A percentile compares a stretch with the other conserved stretches of the same genome.
Conservation (phyloP, 2,113 vertebrate species). For the Percopsis transmontana region DNA sequence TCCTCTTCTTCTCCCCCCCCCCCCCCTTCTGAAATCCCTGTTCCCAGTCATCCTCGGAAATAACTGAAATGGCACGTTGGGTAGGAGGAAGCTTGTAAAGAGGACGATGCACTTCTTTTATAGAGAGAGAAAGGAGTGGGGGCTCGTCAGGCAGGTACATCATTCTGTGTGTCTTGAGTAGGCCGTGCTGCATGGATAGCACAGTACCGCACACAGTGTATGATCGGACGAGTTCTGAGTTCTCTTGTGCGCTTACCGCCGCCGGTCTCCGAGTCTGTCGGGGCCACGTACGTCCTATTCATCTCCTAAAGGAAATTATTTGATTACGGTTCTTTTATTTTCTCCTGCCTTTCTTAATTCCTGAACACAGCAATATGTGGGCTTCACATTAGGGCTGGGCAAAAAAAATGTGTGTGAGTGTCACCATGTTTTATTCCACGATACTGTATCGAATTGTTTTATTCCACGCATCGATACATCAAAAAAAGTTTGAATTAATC, state of each 20-base stretch:
- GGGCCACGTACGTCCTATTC: neutral
- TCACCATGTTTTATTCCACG: too few species aligned
- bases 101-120: slow-evolving; percentile 28
- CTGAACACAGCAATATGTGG: too few species aligned
- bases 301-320: too few species aligned
- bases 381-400: too few species aligned
- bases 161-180: neutral
- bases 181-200: neutral
- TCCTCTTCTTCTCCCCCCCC: neutral
- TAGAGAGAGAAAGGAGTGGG: slow-evolving; percentile 12
- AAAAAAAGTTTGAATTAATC: too few species aligned
- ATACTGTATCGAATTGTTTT: too few species aligned
- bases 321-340: too few species aligned
- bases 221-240: neutral
- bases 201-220: neutral
- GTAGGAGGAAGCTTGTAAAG: slow-evolving; percentile 34
- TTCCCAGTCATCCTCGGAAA: slow-evolving; percentile 23
- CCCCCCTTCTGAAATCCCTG: slow-evolving; percentile 2
- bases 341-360: too few species aligned
- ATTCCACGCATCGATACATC: too few species aligned
- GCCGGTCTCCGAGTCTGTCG: neutral
- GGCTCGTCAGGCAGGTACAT: slow-evolving; percentile 10
- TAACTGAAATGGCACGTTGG: slow-evolving; percentile 23
- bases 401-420: too few species aligned
- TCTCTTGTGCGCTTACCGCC: slow-evolving; percentile 23